A percentile compares a stretch with the other conserved stretches of the same genome.
phyloP scores from a whole-genome alignment of 1,140 invertebrate species.

The Leptopilina clavipes region DNA sequence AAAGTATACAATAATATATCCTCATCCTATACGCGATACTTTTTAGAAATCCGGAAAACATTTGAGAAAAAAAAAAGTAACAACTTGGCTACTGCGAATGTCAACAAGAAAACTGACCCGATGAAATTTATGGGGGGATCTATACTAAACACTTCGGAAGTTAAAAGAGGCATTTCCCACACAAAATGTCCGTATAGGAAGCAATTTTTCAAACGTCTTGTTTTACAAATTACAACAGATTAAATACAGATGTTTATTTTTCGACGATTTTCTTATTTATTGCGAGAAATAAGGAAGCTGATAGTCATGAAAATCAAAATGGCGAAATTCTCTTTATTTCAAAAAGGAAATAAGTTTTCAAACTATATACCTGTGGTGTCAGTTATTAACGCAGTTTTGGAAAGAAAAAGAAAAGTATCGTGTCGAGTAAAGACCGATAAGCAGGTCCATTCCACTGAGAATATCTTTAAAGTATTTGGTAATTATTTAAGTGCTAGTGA shows the following conservation, averaged over 20 bases:
- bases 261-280: neutral
- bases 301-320: no score
- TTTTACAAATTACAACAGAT: neutral
- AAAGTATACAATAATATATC: neutral
- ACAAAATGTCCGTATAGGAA: neutral
- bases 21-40: neutral
- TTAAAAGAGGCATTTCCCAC: conserved; percentile 7
- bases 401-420: no score
- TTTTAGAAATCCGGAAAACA: conserved; percentile 12
- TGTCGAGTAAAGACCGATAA: no score
- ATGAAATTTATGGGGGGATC: neutral
- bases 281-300: no score
- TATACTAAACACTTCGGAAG: conserved; percentile 18
- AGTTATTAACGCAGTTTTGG: no score
- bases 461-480: no score
- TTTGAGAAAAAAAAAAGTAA: neutral
- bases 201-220: conserved; percentile 8
- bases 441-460: no score
- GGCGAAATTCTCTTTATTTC: no score
- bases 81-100: conserved; percentile 29
- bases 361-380: no score
- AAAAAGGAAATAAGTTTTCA: no score
- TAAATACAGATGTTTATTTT: neutral
- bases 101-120: neutral
- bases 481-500: no score